Percentiles rank a stretch among this genome's conserved stretches.
phyloP scores from a whole-genome alignment of 2,888 invertebrate genomes.

The Amphipyra tragopoginis region DNA sequence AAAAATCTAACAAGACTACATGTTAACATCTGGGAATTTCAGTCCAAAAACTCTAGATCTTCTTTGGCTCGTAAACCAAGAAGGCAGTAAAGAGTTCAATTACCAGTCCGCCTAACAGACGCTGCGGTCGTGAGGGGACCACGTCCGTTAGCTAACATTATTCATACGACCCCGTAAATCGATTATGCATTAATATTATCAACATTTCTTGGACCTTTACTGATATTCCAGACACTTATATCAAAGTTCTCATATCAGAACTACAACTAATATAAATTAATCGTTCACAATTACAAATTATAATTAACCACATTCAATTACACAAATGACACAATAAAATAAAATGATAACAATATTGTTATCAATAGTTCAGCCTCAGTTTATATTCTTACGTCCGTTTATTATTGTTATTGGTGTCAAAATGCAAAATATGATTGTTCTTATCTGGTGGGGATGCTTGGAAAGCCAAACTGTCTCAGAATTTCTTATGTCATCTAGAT shows the following conservation, averaged over 20 bases:
- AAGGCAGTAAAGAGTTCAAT: too few species aligned
- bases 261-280: slow-evolving; percentile 19
- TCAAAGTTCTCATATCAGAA: slow-evolving; percentile 6
- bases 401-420: slow-evolving; percentile 40
- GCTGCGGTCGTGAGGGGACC: too few species aligned
- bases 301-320: slow-evolving; percentile 22
- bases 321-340: slow-evolving; percentile 15
- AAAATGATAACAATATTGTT: slow-evolving; percentile 36
- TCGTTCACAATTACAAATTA: slow-evolving; percentile 26
- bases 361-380: slow-evolving; percentile 23
- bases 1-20: too few species aligned
- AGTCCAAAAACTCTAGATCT: too few species aligned
- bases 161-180: too few species aligned
- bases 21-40: too few species aligned
- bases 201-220: too few species aligned
- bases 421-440: slow-evolving; percentile 34
- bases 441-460: slow-evolving; percentile 22
- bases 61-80: too few species aligned
- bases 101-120: too few species aligned
- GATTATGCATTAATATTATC: too few species aligned
- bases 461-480: slow-evolving; percentile 15
- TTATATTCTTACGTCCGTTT: slow-evolving; percentile 20
- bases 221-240: background rate
- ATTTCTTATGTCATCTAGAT: too few species aligned
- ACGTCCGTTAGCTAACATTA: too few species aligned